A percentile compares a stretch with the other conserved stretches of the same genome.
phyloP scores from a whole-genome alignment of 2,797 vertebrate species.

The Decapterus maruadsi region DNA sequence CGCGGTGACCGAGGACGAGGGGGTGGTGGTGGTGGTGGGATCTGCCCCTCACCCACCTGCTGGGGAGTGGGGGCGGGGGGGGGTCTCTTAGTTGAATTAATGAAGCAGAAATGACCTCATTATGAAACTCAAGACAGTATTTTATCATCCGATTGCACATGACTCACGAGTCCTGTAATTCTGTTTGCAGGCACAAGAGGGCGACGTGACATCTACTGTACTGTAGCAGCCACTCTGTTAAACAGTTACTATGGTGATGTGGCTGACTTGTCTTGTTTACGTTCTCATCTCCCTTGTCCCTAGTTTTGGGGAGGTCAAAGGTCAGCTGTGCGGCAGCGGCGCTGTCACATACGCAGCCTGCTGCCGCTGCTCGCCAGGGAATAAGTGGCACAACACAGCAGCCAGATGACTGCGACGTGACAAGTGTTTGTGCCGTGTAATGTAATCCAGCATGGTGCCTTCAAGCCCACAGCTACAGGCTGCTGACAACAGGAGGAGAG shows the following conservation, averaged over 20 bases:
- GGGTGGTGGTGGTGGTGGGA: too few relatives aligned
- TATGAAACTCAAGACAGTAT: background rate
- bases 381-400: background rate
- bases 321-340: constrained; percentile 1
- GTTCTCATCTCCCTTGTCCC: background rate
- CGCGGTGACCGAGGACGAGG: background rate
- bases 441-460: too few relatives aligned
- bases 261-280: background rate
- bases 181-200: constrained; percentile 54
- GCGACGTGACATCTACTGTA: constrained; percentile 26
- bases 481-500: too few relatives aligned
- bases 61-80: background rate
- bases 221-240: background rate
- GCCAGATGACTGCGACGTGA: too few relatives aligned
- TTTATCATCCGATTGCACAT: too few relatives aligned
- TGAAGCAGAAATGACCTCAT: background rate
- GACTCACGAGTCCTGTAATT: constrained; percentile 6
- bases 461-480: too few relatives aligned
- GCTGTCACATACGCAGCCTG: background rate
- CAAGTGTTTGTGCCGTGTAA: too few relatives aligned
- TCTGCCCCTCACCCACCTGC: too few relatives aligned
- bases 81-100: background rate
- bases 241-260: background rate
- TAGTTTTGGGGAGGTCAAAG: constrained; percentile 32
- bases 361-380: background rate